A percentile compares a stretch with the other conserved stretches of the same genome.
These are phyloP conservation scores for Philypnodon macrostomus DNA, from an alignment of 2,797 vertebrate genomes.

Conservation along the genomic window DNA sequence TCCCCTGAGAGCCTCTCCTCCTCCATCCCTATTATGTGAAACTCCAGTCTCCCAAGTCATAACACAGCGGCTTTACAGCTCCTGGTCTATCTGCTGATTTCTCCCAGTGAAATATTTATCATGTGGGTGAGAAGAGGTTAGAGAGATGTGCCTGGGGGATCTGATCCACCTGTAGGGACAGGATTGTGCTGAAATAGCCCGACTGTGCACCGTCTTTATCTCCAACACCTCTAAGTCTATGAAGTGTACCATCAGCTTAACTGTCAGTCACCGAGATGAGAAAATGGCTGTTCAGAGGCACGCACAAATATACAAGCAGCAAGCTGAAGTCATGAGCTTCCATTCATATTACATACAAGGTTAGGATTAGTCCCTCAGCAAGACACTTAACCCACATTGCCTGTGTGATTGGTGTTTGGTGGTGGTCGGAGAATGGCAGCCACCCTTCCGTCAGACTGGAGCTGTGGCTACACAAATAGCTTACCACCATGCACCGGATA, in stretches of 20 bases:
- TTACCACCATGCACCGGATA: too few species aligned
- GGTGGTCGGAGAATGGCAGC: too few species aligned
- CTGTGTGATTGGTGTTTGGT: too few species aligned
- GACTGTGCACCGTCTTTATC: constrained; percentile 52
- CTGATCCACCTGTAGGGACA: constrained; percentile 62
- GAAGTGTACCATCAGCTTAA: constrained; percentile 40
- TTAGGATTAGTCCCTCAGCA: too few species aligned
- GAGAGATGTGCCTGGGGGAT: constrained; percentile 61
- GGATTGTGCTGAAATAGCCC: constrained; percentile 59
- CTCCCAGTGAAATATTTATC: constrained; percentile 71
- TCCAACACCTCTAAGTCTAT: constrained; percentile 44
- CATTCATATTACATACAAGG: constrained; percentile 20
- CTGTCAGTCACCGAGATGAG: constrained; percentile 41
- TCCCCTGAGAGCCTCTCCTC: constrained; percentile 24
- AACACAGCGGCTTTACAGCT: constrained; percentile 49
- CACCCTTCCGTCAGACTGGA: too few species aligned
- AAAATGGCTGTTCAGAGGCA: constrained; percentile 23
- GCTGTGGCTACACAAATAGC: too few species aligned
- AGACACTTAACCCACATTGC: too few species aligned
- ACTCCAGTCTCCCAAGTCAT: constrained; percentile 50
- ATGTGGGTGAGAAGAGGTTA: constrained; percentile 55
- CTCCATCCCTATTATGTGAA: constrained; percentile 40
- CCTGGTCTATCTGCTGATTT: constrained; percentile 57
- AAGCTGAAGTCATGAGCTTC: constrained; percentile 9
- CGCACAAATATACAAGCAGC: constrained; percentile 21